These are phyloP conservation scores for Nothocercus julius DNA, from an alignment of 2,113 vertebrate species.

Conservation along the genomic window DNA sequence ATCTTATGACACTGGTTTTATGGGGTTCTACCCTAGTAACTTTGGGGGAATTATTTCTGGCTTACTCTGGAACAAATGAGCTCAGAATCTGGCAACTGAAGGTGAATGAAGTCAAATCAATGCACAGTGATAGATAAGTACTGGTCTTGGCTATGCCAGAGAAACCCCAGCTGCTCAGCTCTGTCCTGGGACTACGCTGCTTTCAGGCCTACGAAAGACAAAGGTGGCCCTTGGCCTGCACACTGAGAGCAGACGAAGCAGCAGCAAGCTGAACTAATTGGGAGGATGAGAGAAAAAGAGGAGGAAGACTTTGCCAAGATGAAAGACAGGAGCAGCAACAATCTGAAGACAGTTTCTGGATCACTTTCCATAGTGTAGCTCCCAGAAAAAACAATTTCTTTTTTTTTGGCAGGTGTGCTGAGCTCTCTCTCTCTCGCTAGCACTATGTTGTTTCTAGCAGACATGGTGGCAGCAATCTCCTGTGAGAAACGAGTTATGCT, in stretches of 20 bases:
- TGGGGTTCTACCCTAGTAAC: not conserved
- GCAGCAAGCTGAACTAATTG: not conserved
- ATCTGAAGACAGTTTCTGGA: not conserved
- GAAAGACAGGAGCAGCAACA: not conserved
- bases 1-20: not conserved
- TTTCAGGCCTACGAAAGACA: not conserved
- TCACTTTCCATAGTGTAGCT: not conserved
- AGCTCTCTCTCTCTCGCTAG: not conserved
- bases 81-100: not conserved
- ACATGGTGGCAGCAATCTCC: not conserved
- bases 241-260: not conserved
- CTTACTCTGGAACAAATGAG: not conserved
- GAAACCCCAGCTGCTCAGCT: not conserved
- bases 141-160: not conserved
- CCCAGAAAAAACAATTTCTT: not conserved
- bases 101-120: not conserved
- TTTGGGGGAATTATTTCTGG: not conserved
- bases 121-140: not conserved
- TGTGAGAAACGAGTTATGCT: not conserved
- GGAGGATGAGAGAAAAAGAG: not conserved
- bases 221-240: not conserved
- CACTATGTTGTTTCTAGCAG: not conserved
- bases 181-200: not conserved
- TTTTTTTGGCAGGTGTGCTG: not conserved
- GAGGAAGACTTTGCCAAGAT: not conserved